Conservation (phyloP, 30 jellyfish, hydroid and myxozoan species). For the Aurelia aurita region DNA sequence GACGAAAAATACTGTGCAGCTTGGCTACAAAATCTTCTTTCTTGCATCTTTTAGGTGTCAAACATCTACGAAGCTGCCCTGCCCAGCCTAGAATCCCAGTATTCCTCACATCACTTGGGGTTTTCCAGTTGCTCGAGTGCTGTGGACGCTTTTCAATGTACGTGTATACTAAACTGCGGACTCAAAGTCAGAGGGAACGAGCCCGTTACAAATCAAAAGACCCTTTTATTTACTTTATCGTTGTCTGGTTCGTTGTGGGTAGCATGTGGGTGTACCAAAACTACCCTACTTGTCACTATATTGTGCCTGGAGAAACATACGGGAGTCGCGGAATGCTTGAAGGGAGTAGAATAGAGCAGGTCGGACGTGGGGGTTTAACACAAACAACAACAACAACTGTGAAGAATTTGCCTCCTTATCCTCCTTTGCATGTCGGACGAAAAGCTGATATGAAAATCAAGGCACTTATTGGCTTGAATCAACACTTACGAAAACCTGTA, state of each 20-base stretch:
- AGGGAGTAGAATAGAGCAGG: too few species aligned
- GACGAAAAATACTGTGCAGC: too few species aligned
- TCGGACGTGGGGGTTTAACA: too few species aligned
- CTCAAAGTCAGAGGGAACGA: conserved; percentile 42
- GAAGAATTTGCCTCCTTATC: not conserved
- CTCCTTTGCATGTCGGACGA: not conserved
- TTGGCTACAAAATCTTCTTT: too few species aligned
- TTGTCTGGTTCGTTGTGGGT: conserved; percentile 91
- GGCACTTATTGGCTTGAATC: too few species aligned
- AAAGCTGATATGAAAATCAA: too few species aligned
- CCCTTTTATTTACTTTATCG: conserved; percentile 82
- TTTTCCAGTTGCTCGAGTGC: conserved; percentile 82
- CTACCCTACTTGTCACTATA: conserved; percentile 74
- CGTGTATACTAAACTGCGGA: conserved; percentile 36
- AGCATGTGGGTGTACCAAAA: conserved; percentile 96
- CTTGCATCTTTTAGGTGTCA: conserved; percentile 44
- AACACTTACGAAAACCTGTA: too few species aligned
- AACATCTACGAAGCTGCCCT: conserved; percentile 86
- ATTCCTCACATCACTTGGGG: conserved; percentile 77
- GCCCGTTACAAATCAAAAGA: conserved; percentile 75
- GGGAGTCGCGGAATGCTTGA: not conserved
- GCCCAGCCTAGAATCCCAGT: conserved; percentile 87
- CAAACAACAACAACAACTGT: too few species aligned
- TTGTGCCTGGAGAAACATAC: not conserved
- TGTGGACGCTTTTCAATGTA: conserved; percentile 76